These are phyloP conservation scores for Cheumatopsyche charites DNA, from an alignment of 1,140 invertebrate genomes.

Conservation along the genomic window DNA sequence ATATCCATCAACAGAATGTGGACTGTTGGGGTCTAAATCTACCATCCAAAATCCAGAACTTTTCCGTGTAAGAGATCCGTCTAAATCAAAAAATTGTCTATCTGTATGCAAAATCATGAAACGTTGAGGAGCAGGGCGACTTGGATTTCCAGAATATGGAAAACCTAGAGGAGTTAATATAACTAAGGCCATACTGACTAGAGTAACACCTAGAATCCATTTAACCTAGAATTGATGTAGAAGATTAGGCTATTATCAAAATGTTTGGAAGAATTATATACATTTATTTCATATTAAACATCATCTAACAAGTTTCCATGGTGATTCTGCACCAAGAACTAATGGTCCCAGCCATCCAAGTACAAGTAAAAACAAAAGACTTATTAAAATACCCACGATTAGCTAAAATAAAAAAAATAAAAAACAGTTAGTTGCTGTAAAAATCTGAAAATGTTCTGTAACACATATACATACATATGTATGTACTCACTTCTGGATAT, in stretches of 20 bases:
- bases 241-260: conserved; percentile 1
- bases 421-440: background rate
- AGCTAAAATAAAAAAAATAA: conserved; percentile 39
- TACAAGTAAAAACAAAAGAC: conserved; percentile 42
- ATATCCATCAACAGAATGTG: conserved; percentile 65
- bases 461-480: too few relatives aligned
- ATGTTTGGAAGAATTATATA: background rate
- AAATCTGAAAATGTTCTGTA: background rate
- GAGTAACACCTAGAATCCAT: conserved; percentile 43
- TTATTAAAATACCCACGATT: conserved; percentile 34
- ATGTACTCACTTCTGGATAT: conserved; percentile 62
- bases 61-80: conserved; percentile 32
- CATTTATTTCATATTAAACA: background rate
- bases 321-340: conserved; percentile 41
- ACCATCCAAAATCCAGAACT: conserved; percentile 73
- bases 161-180: conserved; percentile 74
- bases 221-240: conserved; percentile 41
- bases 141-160: conserved; percentile 70
- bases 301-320: conserved; percentile 45
- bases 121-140: conserved; percentile 66
- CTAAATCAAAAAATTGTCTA: conserved; percentile 29
- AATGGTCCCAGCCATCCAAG: conserved; percentile 45
- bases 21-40: conserved; percentile 76
- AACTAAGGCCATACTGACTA: conserved; percentile 53
- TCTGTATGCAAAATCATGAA: conserved; percentile 64